Evolutionary conservation across 2,888 invertebrate genomes (phyloP), one percentile per base, ranked within the genome.

Genomic region (Sepiola atlantica): DNA sequence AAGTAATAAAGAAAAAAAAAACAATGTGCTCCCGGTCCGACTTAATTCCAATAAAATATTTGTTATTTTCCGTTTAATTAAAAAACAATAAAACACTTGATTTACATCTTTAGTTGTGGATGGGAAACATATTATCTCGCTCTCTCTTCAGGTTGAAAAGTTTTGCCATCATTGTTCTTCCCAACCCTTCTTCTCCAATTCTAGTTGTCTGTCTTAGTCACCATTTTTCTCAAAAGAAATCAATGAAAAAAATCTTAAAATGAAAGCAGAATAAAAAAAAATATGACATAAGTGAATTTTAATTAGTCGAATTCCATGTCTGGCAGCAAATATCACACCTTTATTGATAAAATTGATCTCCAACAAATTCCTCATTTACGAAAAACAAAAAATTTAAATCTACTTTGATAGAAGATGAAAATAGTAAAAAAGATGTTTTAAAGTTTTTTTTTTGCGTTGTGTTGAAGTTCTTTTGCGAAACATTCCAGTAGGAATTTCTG

Each of bases 281-380:
- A 45, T 4, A 45, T 45, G 45, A 45, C 32, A 32, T 77, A 77
- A 77, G 77, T 77, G 77, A 77, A 77, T n/a, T 77, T 77, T 77
- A 77, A 77, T 77, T 77, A 77, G 77, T 77, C 16, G 77, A 77
- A 77, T 77, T 77, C 77, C 77, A n/a, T 77, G 77, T 77, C 77
- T 77, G 77, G n/a, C 32, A 32, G 77, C 77, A 77, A 77, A 77
- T 77, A 77, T 77, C 77, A 77, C 77, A 77, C 77, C n/a, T 77
- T 77, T 77, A 77, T 77, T 77, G 77, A 77, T 77, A 77, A 77
- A 77, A 77, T 77, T 77, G 77, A 77, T 77, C 77, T 77, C 32
- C 77, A 77, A 32, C 16, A 77, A 77, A 77, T 77, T 77, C 77
- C 77, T 32, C 32, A 32, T n/a, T 32, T n/a, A 77, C n/a, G 77